Evolutionary conservation across 2,888 invertebrate species (phyloP).

Genomic region (Quadriops clusia): DNA sequence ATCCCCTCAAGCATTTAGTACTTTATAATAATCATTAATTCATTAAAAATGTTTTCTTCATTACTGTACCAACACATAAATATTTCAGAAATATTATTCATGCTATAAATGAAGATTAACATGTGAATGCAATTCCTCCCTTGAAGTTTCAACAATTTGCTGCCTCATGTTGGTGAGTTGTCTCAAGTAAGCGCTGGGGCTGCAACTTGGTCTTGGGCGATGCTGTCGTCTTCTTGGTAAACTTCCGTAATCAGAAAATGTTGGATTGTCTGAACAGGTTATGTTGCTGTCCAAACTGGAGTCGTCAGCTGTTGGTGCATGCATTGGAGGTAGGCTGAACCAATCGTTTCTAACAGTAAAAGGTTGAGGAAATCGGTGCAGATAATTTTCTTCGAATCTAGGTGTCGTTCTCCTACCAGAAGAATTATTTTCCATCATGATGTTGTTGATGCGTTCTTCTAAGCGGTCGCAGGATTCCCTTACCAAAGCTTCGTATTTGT

Average conservation of each 20-base stretch:
- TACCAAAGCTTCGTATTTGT: slow-evolving; percentile 31
- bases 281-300: slow-evolving; percentile 31
- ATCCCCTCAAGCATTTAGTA: too few species aligned
- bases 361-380: slow-evolving; percentile 18
- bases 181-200: slow-evolving; percentile 46
- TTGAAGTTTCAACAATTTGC: slow-evolving; percentile 42
- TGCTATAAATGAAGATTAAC: not conserved
- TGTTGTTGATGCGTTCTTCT: slow-evolving; percentile 26
- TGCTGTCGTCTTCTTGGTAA: slow-evolving; percentile 26
- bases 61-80: too few species aligned
- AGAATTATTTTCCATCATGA: too few species aligned
- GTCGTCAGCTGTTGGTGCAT: slow-evolving; percentile 25
- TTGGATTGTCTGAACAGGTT: too few species aligned
- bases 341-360: slow-evolving; percentile 17
- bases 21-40: too few species aligned
- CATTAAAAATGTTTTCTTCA: too few species aligned
- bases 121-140: slow-evolving; percentile 28
- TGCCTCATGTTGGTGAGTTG: slow-evolving; percentile 45
- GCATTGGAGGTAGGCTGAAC: slow-evolving; percentile 12
- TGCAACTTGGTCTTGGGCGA: slow-evolving; percentile 24
- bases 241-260: slow-evolving; percentile 35
- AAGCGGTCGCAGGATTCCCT: slow-evolving; percentile 30
- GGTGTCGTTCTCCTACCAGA: slow-evolving; percentile 6
- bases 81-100: too few species aligned
- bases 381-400: slow-evolving; percentile 8